These are phyloP conservation scores for Dendrolimus kikuchii DNA, from an alignment of 1,140 invertebrate genomes.

Conservation along the genomic window DNA sequence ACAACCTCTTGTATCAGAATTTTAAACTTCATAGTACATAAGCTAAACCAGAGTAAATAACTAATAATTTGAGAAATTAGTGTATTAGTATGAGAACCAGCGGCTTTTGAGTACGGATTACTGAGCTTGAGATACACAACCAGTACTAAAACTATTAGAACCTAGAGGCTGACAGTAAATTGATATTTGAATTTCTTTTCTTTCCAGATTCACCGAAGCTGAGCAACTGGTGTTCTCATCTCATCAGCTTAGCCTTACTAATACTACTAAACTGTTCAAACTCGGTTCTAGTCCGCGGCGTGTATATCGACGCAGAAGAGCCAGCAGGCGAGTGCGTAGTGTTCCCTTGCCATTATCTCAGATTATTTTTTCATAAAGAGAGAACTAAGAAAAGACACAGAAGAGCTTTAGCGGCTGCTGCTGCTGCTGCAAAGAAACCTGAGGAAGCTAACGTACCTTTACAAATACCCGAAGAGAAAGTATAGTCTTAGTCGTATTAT, in stretches of 20 bases:
- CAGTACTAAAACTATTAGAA: background rate
- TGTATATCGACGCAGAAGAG: slow-evolving; percentile 89
- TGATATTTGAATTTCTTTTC: background rate
- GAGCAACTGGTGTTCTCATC: slow-evolving; percentile 85
- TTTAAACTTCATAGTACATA: too few species aligned
- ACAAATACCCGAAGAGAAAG: slow-evolving; percentile 54
- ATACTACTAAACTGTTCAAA: slow-evolving; percentile 88
- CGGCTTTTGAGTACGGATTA: too few species aligned
- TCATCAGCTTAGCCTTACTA: slow-evolving; percentile 80
- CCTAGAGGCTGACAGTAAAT: background rate
- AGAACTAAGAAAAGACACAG: slow-evolving; percentile 73
- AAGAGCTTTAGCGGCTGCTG: slow-evolving; percentile 40
- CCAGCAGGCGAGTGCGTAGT: slow-evolving; percentile 84
- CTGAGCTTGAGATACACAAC: too few species aligned
- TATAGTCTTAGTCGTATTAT: slow-evolving; percentile 20
- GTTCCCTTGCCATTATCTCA: slow-evolving; percentile 86
- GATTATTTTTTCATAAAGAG: slow-evolving; percentile 81
- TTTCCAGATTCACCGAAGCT: slow-evolving; percentile 76
- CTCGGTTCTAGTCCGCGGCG: slow-evolving; percentile 85
- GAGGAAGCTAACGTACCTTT: slow-evolving; percentile 52
- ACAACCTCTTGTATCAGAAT: too few species aligned
- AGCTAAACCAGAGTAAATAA: too few species aligned
- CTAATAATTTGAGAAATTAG: too few species aligned
- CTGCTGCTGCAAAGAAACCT: slow-evolving; percentile 28
- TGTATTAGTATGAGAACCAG: too few species aligned